Evolutionary conservation across 2,888 invertebrate genomes (phyloP), one percentile per base, ranked within the genome.

Genomic region (Bellardia pandia): DNA sequence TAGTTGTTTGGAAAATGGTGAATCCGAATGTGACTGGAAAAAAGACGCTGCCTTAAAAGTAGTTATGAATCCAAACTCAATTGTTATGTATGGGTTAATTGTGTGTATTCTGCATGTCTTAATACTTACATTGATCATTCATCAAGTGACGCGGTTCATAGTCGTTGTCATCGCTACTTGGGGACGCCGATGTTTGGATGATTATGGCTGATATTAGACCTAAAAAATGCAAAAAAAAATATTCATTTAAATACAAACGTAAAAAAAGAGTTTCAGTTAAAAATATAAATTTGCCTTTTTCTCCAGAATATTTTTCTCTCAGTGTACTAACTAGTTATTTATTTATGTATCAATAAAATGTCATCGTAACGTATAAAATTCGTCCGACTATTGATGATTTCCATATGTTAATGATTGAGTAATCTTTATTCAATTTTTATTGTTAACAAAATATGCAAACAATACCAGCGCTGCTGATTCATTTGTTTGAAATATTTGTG

Each of bases 21-120:
- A 90, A 85, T 90, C 90, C 89, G 91, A 89, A 48, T 91, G 90
- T 69, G 92, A 91, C 93, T 93, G 93, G 91, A 93, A 93, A 90
- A 92, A 92, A 93, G 93, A 93, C 91, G 93, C 93, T 93, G 92
- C 92, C 93, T 93, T 93, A 92, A 93, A 92, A 92, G 92, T 92
- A 91, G 91, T 90, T 91, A 90, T 90, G 89, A 91, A 90, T 91
- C 90, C 90, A 89, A 85, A 88, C 89, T 89, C 90, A 91, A 89
- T 91, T 89, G 90, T 90, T 81, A 69, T 86, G 85, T 84, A 77
- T 80, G 75, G 64, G 58, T 71, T 84, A 56, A 68, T 76, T 37
- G 69, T 78, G 64, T 76, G 23, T 53, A 72, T 51, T 75, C 69
- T 66, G 60, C 64, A 74, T 62, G 33, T 77, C 48, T 86, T 66